A percentile compares a stretch with the other conserved stretches of the same genome.
Evolutionary conservation across 2,888 invertebrate species (phyloP).

Genomic region (Drosophila multiciliata): DNA sequence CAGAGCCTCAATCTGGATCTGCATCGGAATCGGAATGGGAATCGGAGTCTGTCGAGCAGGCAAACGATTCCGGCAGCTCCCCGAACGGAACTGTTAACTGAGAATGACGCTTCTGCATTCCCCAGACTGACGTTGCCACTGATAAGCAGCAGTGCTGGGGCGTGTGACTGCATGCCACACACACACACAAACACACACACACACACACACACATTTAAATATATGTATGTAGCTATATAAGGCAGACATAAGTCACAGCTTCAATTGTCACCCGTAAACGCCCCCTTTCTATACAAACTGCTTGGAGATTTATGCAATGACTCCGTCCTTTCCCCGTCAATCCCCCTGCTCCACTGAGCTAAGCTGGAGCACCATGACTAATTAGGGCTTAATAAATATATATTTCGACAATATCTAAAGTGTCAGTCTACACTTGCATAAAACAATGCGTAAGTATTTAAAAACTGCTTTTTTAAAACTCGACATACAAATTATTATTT

Average conservation of each 20-base stretch:
- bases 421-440: conserved; percentile 7
- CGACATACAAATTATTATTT: not conserved
- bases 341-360: not conserved
- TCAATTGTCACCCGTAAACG: conserved; percentile 60
- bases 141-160: conserved; percentile 55
- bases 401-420: conserved; percentile 14
- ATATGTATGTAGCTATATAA: not conserved
- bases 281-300: conserved; percentile 23
- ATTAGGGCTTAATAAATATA: conserved; percentile 62
- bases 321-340: not conserved
- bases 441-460: not conserved
- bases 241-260: conserved; percentile 18
- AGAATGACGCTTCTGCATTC: conserved; percentile 27
- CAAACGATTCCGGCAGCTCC: conserved; percentile 65
- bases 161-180: conserved; percentile 20
- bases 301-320: conserved; percentile 24
- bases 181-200: conserved; percentile 12
- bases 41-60: conserved; percentile 38
- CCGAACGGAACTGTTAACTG: conserved; percentile 64
- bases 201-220: conserved; percentile 1
- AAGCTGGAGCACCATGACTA: conserved; percentile 55
- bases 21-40: not conserved
- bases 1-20: conserved; percentile 35
- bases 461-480: not conserved
- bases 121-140: conserved; percentile 38